Percentiles rank a stretch among this genome's conserved stretches.
Evolutionary conservation across 2,113 vertebrate genomes (phyloP).

Genomic region (Ceratotherium simum): DNA sequence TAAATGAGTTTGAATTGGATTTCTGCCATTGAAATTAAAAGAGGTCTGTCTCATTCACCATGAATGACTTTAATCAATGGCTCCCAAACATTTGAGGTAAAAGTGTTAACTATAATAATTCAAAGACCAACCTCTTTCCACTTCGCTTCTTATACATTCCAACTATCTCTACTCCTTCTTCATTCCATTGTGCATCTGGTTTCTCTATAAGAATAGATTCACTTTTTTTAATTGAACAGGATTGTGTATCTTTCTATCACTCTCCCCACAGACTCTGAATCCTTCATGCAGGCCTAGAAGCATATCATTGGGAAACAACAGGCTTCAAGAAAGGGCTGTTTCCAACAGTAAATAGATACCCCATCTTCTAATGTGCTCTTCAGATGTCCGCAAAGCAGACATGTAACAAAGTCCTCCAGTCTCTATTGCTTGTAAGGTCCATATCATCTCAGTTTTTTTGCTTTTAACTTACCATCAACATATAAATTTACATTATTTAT

Average conservation of each 20-base stretch:
- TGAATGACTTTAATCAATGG: neutral
- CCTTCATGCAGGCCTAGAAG: neutral
- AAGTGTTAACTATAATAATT: neutral
- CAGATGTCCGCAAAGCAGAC: neutral
- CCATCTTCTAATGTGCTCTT: neutral
- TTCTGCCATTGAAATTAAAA: neutral
- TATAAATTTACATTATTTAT: neutral
- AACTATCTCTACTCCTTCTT: neutral
- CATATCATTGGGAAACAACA: neutral
- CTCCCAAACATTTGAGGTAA: neutral
- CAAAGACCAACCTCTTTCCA: neutral
- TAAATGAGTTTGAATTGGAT: slow-evolving; percentile 1
- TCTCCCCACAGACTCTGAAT: neutral
- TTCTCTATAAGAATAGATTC: neutral
- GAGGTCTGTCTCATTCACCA: neutral
- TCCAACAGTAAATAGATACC: neutral
- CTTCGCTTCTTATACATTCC: neutral
- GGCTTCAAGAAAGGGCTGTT: neutral
- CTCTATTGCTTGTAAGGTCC: neutral
- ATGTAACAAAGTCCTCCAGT: neutral
- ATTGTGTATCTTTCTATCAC: neutral
- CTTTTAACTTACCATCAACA: slow-evolving; percentile 8
- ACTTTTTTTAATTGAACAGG: neutral
- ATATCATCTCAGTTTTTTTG: neutral
- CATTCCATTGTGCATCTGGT: neutral